phyloP scores from a whole-genome alignment of 2,797 vertebrate species.

The Odontamblyopus rebecca region DNA sequence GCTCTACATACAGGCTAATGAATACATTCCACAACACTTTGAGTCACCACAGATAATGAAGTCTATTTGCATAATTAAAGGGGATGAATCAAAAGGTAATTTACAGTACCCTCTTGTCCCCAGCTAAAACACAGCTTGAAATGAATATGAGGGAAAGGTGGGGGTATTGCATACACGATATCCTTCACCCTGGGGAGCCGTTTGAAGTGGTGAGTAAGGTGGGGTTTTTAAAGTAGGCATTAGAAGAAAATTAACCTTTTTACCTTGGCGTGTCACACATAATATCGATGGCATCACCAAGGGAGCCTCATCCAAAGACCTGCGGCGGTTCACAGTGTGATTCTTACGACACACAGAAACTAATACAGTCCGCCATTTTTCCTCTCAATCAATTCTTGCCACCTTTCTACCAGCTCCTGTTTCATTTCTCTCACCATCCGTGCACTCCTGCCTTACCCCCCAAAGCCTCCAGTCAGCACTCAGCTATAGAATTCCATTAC shows the following conservation, averaged over 20 bases:
- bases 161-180: conserved; percentile 43
- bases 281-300: conserved; percentile 40
- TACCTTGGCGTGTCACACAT: conserved; percentile 31
- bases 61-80: conserved; percentile 77
- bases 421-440: conserved; percentile 55
- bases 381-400: conserved; percentile 46
- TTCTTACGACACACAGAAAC: conserved; percentile 31
- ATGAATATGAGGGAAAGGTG: conserved; percentile 18
- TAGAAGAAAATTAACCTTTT: conserved; percentile 57
- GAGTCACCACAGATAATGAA: conserved; percentile 66
- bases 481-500: conserved; percentile 73
- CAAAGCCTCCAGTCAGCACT: conserved; percentile 72
- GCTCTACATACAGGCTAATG: conserved; percentile 52
- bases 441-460: conserved; percentile 53
- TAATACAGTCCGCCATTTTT: conserved; percentile 48
- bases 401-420: conserved; percentile 39
- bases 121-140: conserved; percentile 40
- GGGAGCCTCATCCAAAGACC: not conserved
- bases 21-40: conserved; percentile 64
- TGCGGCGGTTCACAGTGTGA: conserved; percentile 10
- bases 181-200: conserved; percentile 44
- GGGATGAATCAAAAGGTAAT: conserved; percentile 74
- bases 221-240: conserved; percentile 53
- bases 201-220: conserved; percentile 45
- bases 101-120: conserved; percentile 64